Conservation (phyloP, 2,888 invertebrate species). For the Caenorhabditis japonica region DNA sequence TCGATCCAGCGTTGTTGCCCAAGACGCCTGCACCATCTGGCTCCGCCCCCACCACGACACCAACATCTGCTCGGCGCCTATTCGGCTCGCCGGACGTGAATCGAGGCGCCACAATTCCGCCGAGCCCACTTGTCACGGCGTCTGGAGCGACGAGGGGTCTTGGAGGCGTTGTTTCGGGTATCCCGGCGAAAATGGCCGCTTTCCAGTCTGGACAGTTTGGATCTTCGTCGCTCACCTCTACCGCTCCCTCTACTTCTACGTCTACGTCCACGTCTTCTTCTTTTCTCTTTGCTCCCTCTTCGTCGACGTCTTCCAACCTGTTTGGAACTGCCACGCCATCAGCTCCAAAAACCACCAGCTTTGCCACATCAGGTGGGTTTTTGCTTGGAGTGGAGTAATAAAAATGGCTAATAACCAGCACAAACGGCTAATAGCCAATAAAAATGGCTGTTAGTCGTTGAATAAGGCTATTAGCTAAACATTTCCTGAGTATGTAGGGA, state of each 20-base stretch:
- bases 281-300: neutral
- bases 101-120: slow-evolving; percentile 7
- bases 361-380: no score
- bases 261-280: slow-evolving; percentile 2
- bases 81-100: neutral
- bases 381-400: neutral
- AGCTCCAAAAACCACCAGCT: no score
- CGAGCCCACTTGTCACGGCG: slow-evolving; percentile 7
- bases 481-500: no score
- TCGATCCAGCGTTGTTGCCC: neutral
- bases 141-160: neutral
- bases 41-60: neutral
- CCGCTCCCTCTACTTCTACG: no score
- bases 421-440: no score
- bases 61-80: slow-evolving; percentile 9
- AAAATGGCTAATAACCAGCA: no score
- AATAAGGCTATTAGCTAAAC: no score
- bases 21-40: neutral
- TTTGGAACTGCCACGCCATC: no score
- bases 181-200: slow-evolving; percentile 7
- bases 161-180: neutral
- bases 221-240: neutral
- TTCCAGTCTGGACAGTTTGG: slow-evolving; percentile 17
- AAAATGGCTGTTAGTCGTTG: no score
- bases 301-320: neutral